phyloP scores from a whole-genome alignment of 2,888 invertebrate genomes.

The Plebejus melissa region DNA sequence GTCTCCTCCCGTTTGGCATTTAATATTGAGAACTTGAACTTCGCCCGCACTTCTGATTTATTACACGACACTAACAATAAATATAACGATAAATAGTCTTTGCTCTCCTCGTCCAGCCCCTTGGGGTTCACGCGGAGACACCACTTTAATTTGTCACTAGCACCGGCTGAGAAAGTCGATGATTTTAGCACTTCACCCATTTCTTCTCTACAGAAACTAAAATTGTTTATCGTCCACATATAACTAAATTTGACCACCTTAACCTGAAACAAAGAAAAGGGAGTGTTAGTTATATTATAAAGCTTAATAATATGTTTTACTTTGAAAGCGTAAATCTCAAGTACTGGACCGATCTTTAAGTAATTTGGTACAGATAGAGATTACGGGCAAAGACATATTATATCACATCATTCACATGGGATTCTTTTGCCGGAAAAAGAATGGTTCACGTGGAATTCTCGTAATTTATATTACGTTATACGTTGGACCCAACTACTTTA shows the following conservation, averaged over 20 bases:
- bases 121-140: slow-evolving; percentile 99
- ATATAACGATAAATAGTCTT: slow-evolving; percentile 99
- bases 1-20: slow-evolving; percentile 99
- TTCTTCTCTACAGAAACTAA: slow-evolving; percentile 99
- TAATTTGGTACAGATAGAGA: too few species aligned
- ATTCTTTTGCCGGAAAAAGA: too few species aligned
- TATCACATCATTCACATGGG: too few species aligned
- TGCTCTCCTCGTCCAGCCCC: slow-evolving; percentile 99
- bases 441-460: too few species aligned
- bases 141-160: slow-evolving; percentile 99
- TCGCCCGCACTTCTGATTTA: slow-evolving; percentile 99
- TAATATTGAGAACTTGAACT: slow-evolving; percentile 99
- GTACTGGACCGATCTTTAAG: too few species aligned
- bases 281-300: background rate
- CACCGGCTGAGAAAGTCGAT: slow-evolving; percentile 99
- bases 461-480: too few species aligned
- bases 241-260: slow-evolving; percentile 99
- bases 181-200: slow-evolving; percentile 99
- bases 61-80: slow-evolving; percentile 99
- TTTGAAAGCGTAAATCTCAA: too few species aligned
- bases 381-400: too few species aligned
- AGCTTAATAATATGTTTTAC: too few species aligned
- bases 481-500: background rate
- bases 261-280: slow-evolving; percentile 84
- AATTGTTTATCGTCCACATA: slow-evolving; percentile 99